Conservation (phyloP, 2,797 vertebrate species). For the Notolepis coatsorum region DNA sequence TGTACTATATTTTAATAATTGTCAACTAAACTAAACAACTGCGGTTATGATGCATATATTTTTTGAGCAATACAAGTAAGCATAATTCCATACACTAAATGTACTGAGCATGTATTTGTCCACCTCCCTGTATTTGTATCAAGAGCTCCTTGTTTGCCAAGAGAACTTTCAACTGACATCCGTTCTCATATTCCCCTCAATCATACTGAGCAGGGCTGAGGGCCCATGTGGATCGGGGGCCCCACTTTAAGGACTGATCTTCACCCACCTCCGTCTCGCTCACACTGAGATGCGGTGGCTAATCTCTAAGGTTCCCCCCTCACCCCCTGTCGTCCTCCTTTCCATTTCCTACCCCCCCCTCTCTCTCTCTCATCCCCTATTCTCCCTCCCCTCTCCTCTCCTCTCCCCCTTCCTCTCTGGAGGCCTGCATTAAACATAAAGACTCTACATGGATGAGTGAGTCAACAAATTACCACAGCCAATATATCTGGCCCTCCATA, state of each 20-base stretch:
- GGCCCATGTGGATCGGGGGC: slow-evolving; percentile 78
- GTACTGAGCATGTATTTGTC: too few relatives aligned
- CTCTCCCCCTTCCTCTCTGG: slow-evolving; percentile 59
- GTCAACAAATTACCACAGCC: slow-evolving; percentile 88
- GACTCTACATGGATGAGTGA: slow-evolving; percentile 87
- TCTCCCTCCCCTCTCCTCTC: background rate
- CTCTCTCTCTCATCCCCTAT: slow-evolving; percentile 31
- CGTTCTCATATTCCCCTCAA: slow-evolving; percentile 37
- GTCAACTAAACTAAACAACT: too few relatives aligned
- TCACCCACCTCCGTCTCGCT: slow-evolving; percentile 63
- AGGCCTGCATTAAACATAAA: slow-evolving; percentile 89
- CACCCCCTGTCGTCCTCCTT: slow-evolving; percentile 56
- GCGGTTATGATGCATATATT: background rate
- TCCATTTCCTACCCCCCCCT: slow-evolving; percentile 44
- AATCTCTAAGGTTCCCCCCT: slow-evolving; percentile 66
- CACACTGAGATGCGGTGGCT: slow-evolving; percentile 66
- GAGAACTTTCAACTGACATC: slow-evolving; percentile 2
- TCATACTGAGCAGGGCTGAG: slow-evolving; percentile 63
- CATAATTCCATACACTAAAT: background rate
- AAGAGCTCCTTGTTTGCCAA: background rate
- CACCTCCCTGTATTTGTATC: background rate
- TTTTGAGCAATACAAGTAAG: background rate
- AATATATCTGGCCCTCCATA: slow-evolving; percentile 79
- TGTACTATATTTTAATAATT: too few relatives aligned
- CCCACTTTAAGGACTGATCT: slow-evolving; percentile 77